A percentile compares a stretch with the other conserved stretches of the same genome.
Evolutionary conservation across 2,797 vertebrate genomes (phyloP).

Genomic region (Sardinella longiceps): DNA sequence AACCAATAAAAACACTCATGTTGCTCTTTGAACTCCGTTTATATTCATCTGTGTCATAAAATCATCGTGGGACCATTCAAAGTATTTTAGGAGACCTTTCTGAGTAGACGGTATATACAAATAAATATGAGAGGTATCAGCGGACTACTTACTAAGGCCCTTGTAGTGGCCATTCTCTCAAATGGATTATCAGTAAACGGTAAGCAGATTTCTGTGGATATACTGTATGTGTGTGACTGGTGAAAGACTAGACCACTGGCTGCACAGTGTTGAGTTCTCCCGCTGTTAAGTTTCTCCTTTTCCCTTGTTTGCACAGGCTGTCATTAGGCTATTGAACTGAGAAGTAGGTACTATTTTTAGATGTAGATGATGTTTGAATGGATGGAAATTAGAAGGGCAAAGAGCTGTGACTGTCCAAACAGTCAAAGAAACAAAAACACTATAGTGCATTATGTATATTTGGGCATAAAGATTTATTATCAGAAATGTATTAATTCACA

Average conservation of each 20-base stretch:
- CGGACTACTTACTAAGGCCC: neutral
- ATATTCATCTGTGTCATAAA: conserved; percentile 63
- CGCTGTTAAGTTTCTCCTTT: neutral
- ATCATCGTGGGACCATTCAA: neutral
- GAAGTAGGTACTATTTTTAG: neutral
- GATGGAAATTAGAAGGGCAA: neutral
- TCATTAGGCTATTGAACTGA: neutral
- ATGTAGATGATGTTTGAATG: neutral
- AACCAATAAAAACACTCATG: conserved; percentile 4
- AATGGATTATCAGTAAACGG: neutral
- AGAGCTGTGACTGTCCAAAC: neutral
- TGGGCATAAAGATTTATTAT: too few species aligned
- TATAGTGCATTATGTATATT: too few species aligned
- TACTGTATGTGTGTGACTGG: neutral
- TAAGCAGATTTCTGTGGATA: neutral
- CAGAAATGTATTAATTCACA: too few species aligned
- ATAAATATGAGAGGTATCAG: conserved; percentile 41
- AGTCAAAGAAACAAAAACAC: too few species aligned
- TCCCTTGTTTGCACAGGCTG: neutral
- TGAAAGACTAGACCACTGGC: neutral
- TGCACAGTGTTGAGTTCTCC: neutral
- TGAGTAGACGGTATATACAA: neutral
- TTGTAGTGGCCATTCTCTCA: neutral
- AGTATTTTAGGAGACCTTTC: neutral
- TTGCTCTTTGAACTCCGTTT: conserved; percentile 76